Percentiles rank a stretch among this genome's conserved stretches.
These are phyloP conservation scores for Leptobrachium ailaonicum DNA, from an alignment of 2,113 vertebrate genomes.

Conservation along the genomic window DNA sequence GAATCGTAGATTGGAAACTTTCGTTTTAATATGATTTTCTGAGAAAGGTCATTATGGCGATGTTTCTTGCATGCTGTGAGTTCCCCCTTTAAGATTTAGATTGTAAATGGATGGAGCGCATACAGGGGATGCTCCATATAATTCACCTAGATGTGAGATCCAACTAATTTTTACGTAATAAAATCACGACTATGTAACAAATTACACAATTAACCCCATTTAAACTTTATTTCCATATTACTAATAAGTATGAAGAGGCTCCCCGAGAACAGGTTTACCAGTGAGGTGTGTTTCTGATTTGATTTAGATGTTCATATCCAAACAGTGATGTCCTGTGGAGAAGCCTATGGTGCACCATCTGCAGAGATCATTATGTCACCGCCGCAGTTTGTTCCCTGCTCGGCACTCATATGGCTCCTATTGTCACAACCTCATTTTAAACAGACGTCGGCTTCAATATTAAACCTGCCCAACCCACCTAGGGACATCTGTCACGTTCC, in stretches of 20 bases:
- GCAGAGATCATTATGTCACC: slow-evolving; percentile 45
- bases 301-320: slow-evolving; percentile 46
- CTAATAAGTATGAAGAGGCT: background rate
- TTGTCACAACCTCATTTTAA: slow-evolving; percentile 41
- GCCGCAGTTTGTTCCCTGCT: slow-evolving; percentile 34
- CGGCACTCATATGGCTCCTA: slow-evolving; percentile 40
- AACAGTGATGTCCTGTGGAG: slow-evolving; percentile 39
- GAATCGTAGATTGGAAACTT: background rate
- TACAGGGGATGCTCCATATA: background rate
- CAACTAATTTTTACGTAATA: background rate
- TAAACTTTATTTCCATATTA: background rate
- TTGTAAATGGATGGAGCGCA: background rate
- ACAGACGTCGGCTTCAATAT: slow-evolving; percentile 9
- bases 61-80: slow-evolving; percentile 11
- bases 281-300: slow-evolving; percentile 23
- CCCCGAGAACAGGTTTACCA: background rate
- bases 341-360: slow-evolving; percentile 44
- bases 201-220: slow-evolving; percentile 14
- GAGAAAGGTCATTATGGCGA: background rate
- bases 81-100: slow-evolving; percentile 6
- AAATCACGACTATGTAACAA: background rate
- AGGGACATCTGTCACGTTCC: slow-evolving; percentile 28
- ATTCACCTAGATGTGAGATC: background rate
- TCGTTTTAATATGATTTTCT: background rate
- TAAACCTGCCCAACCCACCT: slow-evolving; percentile 16